Percentiles rank a stretch among this genome's conserved stretches.
Conservation (phyloP, 1,140 invertebrate genomes). For the Drosophila kurseongensis region DNA sequence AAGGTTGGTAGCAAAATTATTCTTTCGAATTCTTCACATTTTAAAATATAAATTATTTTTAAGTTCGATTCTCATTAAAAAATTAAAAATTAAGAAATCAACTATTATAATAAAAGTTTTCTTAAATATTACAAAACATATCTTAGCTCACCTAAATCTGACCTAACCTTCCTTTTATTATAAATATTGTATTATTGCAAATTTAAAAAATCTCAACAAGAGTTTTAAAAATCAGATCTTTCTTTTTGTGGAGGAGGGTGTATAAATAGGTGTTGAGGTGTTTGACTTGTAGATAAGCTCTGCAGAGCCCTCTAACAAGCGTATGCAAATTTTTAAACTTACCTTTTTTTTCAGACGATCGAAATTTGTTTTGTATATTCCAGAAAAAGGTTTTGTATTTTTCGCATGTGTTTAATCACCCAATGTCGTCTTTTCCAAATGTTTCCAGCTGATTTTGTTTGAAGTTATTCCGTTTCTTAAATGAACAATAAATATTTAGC, state of each 20-base stretch:
- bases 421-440: slow-evolving; percentile 7
- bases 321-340: slow-evolving; percentile 32
- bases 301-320: slow-evolving; percentile 2
- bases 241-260: slow-evolving; percentile 21
- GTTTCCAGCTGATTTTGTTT: slow-evolving; percentile 15
- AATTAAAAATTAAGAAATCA: too few species aligned
- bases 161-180: too few species aligned
- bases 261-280: slow-evolving; percentile 13
- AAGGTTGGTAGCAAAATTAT: too few species aligned
- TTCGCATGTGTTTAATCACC: slow-evolving; percentile 6
- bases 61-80: too few species aligned
- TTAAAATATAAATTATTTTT: too few species aligned
- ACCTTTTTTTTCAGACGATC: slow-evolving; percentile 33
- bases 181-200: too few species aligned
- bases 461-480: slow-evolving; percentile 25
- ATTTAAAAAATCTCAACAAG: background rate
- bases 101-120: too few species aligned
- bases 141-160: too few species aligned
- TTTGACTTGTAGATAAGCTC: slow-evolving; percentile 24
- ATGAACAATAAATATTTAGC: slow-evolving; percentile 40
- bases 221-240: background rate
- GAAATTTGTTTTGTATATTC: slow-evolving; percentile 41
- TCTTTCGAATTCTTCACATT: too few species aligned
- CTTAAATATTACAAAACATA: too few species aligned
- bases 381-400: slow-evolving; percentile 15